These are phyloP conservation scores for Aradus depressus DNA, from an alignment of 2,888 invertebrate species.

Conservation along the genomic window DNA sequence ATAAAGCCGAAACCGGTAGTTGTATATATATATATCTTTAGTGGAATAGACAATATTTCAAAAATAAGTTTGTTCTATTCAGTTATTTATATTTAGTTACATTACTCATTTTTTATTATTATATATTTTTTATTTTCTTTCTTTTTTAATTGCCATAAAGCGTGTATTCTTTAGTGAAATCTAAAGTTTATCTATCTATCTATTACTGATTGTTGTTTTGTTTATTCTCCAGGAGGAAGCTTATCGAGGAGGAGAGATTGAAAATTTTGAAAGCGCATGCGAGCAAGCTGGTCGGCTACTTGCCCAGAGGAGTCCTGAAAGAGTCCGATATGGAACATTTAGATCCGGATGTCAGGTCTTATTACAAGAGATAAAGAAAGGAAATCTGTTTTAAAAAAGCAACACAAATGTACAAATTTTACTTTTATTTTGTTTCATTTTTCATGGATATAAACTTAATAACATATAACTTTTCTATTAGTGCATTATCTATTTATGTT, in stretches of 20 bases:
- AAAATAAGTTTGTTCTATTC: neutral
- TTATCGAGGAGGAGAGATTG: constrained; percentile 46
- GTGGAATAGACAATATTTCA: neutral
- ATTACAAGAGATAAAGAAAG: constrained; percentile 16
- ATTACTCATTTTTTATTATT: neutral
- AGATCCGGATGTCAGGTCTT: constrained; percentile 40
- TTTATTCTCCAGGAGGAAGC: constrained; percentile 42
- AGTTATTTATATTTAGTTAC: neutral
- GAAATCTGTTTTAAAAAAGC: too few species aligned
- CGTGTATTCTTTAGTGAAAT: neutral
- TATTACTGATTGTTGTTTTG: neutral
- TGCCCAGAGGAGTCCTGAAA: constrained; percentile 45
- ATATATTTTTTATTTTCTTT: neutral
- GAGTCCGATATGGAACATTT: constrained; percentile 40
- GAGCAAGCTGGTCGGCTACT: constrained; percentile 44
- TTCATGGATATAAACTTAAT: too few species aligned
- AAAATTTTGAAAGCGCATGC: constrained; percentile 47
- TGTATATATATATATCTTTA: too few species aligned
- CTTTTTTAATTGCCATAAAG: neutral
- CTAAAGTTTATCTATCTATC: neutral
- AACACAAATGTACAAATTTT: too few species aligned
- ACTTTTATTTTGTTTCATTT: too few species aligned
- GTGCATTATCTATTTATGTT: too few species aligned
- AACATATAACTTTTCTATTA: too few species aligned
- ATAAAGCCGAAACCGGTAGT: too few species aligned